Evolutionary conservation across 2,113 vertebrate species (phyloP).

Genomic region (Dasyornis broadbenti): DNA sequence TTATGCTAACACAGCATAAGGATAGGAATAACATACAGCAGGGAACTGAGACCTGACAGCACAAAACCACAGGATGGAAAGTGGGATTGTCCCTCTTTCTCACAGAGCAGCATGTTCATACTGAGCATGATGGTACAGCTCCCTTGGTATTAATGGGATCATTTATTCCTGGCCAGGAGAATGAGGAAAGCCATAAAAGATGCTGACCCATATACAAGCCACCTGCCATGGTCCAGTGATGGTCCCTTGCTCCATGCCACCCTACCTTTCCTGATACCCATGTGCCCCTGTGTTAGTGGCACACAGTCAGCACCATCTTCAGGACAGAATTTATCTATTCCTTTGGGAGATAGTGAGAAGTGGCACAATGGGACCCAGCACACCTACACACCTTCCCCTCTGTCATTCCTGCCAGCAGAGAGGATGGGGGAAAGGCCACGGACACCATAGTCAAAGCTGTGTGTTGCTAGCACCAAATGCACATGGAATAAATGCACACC

Average conservation of each 20-base stretch:
- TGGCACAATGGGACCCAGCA: neutral
- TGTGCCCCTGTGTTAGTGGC: neutral
- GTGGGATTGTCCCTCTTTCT: neutral
- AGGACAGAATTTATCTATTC: neutral
- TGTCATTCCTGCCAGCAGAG: neutral
- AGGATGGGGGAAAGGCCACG: neutral
- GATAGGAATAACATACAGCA: neutral
- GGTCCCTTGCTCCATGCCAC: neutral
- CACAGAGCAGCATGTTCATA: neutral
- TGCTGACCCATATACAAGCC: neutral
- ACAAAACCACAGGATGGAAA: neutral
- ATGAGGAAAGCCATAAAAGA: neutral
- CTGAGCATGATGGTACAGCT: neutral
- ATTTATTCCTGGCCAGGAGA: neutral
- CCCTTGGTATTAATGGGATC: neutral
- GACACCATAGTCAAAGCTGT: neutral
- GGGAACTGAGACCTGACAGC: neutral
- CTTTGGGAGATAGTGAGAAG: neutral
- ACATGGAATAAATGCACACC: too few species aligned
- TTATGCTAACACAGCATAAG: neutral
- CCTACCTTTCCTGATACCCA: neutral
- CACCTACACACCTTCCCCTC: neutral
- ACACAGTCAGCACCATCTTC: neutral
- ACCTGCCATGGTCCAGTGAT: accelerated
- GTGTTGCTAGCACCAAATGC: neutral